A percentile compares a stretch with the other conserved stretches of the same genome.
These are phyloP conservation scores for Tapirus terrestris DNA, from an alignment of 2,113 vertebrate species.

Conservation along the genomic window DNA sequence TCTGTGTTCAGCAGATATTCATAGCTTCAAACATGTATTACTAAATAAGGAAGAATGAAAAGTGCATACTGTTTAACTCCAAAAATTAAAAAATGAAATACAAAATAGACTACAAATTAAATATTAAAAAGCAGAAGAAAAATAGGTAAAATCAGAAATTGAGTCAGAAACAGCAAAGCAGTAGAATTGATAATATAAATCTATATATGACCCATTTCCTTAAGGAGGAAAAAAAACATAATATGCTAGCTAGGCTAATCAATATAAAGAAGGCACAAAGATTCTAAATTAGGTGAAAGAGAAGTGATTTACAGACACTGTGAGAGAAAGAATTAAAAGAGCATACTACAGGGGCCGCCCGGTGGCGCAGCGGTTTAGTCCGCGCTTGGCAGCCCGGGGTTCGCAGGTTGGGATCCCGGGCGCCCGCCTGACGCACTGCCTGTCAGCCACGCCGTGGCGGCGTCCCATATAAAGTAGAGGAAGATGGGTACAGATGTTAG, in stretches of 20 bases:
- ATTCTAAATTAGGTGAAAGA: background rate
- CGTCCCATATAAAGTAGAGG: no score
- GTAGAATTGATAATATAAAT: background rate
- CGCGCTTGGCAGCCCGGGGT: no score
- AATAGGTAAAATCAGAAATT: background rate
- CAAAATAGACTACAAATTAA: background rate
- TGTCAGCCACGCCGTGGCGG: no score
- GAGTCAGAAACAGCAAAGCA: conserved; percentile 42
- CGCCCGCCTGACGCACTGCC: no score
- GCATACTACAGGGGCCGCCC: background rate
- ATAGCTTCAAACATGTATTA: background rate
- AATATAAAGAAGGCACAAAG: background rate
- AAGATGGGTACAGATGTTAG: no score
- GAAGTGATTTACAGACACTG: background rate
- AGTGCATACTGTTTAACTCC: background rate
- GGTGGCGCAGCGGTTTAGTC: no score
- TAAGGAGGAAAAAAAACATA: background rate
- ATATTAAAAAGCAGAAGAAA: background rate
- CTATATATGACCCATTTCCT: background rate
- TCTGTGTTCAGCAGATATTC: background rate
- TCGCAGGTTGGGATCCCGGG: no score
- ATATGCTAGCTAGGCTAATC: background rate
- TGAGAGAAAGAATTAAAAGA: background rate
- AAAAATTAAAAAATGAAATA: background rate
- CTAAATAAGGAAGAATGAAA: background rate